Evolutionary conservation across 2,888 invertebrate genomes (phyloP), one percentile per base, ranked within the genome.

Genomic region (Calliopum simillimum): DNA sequence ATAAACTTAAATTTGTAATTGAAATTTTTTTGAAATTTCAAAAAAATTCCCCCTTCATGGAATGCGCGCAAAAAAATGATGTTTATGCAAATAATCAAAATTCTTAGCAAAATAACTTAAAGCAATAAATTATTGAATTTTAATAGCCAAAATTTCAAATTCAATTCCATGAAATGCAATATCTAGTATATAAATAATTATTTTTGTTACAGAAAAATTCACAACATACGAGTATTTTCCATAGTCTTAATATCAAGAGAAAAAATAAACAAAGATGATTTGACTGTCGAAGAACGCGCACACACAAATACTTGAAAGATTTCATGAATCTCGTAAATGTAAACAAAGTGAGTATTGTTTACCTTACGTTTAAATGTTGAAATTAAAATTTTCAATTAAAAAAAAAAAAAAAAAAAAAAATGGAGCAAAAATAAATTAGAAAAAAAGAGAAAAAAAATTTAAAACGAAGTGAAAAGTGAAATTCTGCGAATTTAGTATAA

Each of bases 321-420:
- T 71, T 65, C 68, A 19, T 46, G 59, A 71, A 78, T 63, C 71
- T 46, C 47, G 63, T 14, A 33, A 33, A 25, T 64, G 41, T 59
- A 69, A 59, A 59, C 69, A 65, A 58, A 49, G 2, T 13, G n/a
- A 16, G 44, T 2, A 66, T 44, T 66, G 70, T 70, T 66, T 70
- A 66, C 53, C 41, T 66, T 70, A 61, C 59, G 23, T 19, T 23
- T 51, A 19, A 70, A 70, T 65, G 59, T 53, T 51, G 66, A 46
- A 66, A 69, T 41, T 3, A 21, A 4, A 47, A 41, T 33, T 47
- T 46, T 21, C 12, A 49, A 25, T 14, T 65, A 43, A 41, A 58
- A 13, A 33, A n/a, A 66, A 46, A 44, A 19, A 19, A 44, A 59
- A 44, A 44, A 6, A 16, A n/a, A 61, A 44, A 43, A 53, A 53